Conservation (phyloP, 1,140 invertebrate species). For the Drosophila rufa region DNA sequence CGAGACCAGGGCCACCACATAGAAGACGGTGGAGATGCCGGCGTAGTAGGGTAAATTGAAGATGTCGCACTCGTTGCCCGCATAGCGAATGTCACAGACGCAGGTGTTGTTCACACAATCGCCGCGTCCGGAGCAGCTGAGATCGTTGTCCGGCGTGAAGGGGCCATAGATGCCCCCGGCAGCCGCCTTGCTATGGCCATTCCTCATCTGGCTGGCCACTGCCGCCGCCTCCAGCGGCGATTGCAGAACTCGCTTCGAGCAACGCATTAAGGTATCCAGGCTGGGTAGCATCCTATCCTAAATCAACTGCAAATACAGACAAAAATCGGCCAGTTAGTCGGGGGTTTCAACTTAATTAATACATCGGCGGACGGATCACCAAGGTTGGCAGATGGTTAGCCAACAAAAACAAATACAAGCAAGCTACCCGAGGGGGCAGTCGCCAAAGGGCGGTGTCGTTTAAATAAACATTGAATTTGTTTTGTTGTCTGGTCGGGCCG, state of each 20-base stretch:
- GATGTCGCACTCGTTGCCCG: constrained; percentile 88
- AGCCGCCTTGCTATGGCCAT: constrained; percentile 64
- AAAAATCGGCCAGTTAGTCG: neutral
- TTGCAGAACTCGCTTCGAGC: constrained; percentile 83
- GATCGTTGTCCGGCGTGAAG: constrained; percentile 68
- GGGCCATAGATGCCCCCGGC: constrained; percentile 57
- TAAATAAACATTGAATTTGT: constrained; percentile 73
- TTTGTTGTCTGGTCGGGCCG: constrained; percentile 31
- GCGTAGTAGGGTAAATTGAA: constrained; percentile 88
- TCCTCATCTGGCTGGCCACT: constrained; percentile 57
- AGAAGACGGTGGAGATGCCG: constrained; percentile 92
- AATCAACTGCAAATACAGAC: constrained; percentile 67
- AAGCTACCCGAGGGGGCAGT: neutral
- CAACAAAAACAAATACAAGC: constrained; percentile 15
- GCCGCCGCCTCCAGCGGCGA: constrained; percentile 57
- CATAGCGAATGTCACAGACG: constrained; percentile 92
- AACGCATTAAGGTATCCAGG: constrained; percentile 84
- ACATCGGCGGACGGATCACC: constrained; percentile 16
- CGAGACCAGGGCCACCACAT: constrained; percentile 93
- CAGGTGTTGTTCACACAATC: constrained; percentile 96
- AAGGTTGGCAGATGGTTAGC: constrained; percentile 32
- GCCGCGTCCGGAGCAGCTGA: constrained; percentile 89
- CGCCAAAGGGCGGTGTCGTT: constrained; percentile 38
- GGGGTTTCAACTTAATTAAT: constrained; percentile 54
- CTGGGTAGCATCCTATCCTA: constrained; percentile 82